Base-by-base conservation (phyloP, 2,888 invertebrate genomes). In the Hemistola chrysoprasaria region DNA sequence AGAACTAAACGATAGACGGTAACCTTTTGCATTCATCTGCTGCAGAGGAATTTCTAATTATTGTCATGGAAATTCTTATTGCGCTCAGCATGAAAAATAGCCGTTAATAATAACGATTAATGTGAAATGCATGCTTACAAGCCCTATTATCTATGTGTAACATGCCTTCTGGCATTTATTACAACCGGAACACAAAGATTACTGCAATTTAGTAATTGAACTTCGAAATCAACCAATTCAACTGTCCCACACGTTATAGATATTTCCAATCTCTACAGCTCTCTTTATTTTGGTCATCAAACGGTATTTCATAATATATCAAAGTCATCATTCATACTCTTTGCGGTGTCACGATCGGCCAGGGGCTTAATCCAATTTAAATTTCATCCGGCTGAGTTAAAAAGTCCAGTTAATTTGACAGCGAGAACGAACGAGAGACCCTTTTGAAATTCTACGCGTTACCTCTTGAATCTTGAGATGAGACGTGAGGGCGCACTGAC, bases 301-400 rank as follows among this genome's bases (percentile, higher is more conserved):
- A 22, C 25, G n/a, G 22, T 29, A 46, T 46, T 40, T 39, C 21
- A 37, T 46, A 43, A 34, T 37, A 43, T 49, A 56, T 55, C 50
- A 55, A 71, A 80, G 83, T 78, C 82, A 86, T 86, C 84, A 75
- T 78, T 85, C 83, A 83, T 82, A 80, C 76, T 76, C 78, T 82
- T 78, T 80, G 81, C 82, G 74, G 63, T 70, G 81, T 84, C 86
- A 86, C 86, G 87, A 82, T 70, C 73, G 64, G 77, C 82, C 73
- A 56, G 62, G 61, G 78, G 85, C 79, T 77, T 81, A 77, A 78
- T 77, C 78, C 74, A 84, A 84, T 85, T 86, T 83, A 76, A 80
- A 83, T 79, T 78, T 79, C 65, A 83, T 71, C 75, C 84, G 65
- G 62, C 75, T 65, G 71, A 71, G 70, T 79, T 72, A 69, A 75